Percentiles rank a stretch among this genome's conserved stretches.
Conservation (phyloP, 2,113 vertebrate genomes). For the Meriones unguiculatus region DNA sequence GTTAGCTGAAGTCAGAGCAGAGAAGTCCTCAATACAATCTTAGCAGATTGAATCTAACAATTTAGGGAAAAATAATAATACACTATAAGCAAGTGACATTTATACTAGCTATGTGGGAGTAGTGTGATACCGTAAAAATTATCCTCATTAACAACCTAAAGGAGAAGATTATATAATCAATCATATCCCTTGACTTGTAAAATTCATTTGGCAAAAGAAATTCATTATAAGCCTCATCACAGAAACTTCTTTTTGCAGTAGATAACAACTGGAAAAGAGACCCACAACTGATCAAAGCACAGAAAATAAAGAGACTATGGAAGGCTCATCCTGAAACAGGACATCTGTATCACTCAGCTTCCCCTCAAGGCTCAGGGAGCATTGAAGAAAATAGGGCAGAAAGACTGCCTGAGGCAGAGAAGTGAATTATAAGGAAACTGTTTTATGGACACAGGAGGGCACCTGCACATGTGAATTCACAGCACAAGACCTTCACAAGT, state of each 20-base stretch:
- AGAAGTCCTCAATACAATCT: constrained; percentile 37
- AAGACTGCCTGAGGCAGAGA: neutral
- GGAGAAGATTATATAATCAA: neutral
- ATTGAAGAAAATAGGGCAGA: neutral
- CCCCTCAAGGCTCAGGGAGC: too few species aligned
- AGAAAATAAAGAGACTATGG: neutral
- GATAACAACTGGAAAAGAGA: neutral
- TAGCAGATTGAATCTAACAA: neutral
- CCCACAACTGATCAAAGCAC: neutral
- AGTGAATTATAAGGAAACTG: neutral
- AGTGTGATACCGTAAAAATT: constrained; percentile 8
- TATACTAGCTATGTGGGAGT: neutral
- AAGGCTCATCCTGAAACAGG: neutral
- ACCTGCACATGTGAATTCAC: neutral
- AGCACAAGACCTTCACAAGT: neutral
- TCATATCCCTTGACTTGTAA: neutral
- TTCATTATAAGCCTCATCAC: neutral
- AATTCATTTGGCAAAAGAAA: neutral
- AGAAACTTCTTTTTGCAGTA: neutral
- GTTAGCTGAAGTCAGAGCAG: neutral
- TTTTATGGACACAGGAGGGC: neutral
- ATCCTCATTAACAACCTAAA: neutral
- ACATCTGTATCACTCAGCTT: neutral
- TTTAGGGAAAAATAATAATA: neutral
- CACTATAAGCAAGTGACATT: neutral